These are phyloP conservation scores for Diceros bicornis DNA, from an alignment of 2,797 vertebrate genomes.

Conservation along the genomic window DNA sequence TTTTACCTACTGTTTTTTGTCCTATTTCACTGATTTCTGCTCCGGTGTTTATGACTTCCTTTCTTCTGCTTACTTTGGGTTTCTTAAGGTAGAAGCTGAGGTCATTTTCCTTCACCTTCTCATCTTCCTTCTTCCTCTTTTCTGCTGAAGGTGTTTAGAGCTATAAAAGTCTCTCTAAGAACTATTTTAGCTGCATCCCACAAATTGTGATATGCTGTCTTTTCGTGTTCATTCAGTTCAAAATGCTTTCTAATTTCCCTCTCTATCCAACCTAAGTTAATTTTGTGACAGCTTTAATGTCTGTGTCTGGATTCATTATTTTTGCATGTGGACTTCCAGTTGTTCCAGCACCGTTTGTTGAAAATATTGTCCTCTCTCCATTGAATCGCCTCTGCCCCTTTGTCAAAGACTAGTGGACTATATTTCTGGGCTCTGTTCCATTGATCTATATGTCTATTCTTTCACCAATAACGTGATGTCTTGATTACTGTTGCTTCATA, in stretches of 20 bases:
- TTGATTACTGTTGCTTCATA: neutral
- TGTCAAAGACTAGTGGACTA: neutral
- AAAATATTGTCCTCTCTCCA: neutral
- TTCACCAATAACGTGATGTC: neutral
- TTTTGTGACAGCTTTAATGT: neutral
- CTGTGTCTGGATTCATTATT: neutral
- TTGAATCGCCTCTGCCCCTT: neutral
- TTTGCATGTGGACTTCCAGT: no score
- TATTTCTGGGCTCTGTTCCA: neutral
- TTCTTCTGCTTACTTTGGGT: neutral
- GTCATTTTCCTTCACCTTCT: neutral
- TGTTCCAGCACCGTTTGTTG: neutral
- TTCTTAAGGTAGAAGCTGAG: neutral
- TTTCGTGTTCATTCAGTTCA: neutral
- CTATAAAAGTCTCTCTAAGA: neutral
- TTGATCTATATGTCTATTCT: neutral
- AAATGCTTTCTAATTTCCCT: neutral
- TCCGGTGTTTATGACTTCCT: neutral
- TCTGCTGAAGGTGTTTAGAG: neutral
- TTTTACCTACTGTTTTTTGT: neutral
- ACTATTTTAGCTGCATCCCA: neutral
- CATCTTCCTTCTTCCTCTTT: neutral
- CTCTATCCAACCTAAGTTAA: neutral
- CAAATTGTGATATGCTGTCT: neutral
- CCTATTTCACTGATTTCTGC: neutral